Conservation (phyloP, 2,797 vertebrate species). For the Silurus aristotelis region DNA sequence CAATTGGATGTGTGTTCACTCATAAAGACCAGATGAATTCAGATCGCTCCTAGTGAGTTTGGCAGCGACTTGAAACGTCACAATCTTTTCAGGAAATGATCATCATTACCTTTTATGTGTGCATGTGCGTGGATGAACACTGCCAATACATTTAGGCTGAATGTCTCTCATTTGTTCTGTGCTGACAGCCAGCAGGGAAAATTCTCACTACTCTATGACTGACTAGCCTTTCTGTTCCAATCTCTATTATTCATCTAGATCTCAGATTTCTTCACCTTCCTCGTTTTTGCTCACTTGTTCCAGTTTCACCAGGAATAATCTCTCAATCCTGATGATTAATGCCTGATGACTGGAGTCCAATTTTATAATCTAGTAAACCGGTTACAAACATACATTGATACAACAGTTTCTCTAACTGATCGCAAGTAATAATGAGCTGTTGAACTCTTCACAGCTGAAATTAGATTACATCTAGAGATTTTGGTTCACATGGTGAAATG, state of each 20-base stretch:
- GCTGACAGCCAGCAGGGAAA: constrained; percentile 33
- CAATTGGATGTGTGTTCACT: constrained; percentile 42
- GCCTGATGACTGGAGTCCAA: constrained; percentile 31
- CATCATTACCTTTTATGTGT: constrained; percentile 49
- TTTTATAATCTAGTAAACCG: constrained; percentile 17
- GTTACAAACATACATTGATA: constrained; percentile 38
- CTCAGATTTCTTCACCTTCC: neutral
- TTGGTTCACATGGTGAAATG: neutral
- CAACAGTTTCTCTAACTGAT: constrained; percentile 23
- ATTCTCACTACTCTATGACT: constrained; percentile 24
- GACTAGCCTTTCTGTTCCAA: constrained; percentile 22
- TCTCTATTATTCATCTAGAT: constrained; percentile 17
- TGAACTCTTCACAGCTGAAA: constrained; percentile 5
- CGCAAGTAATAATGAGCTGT: constrained; percentile 3
- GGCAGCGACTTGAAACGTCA: constrained; percentile 52
- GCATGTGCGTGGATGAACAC: constrained; percentile 41
- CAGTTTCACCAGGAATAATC: constrained; percentile 19
- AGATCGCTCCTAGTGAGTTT: constrained; percentile 46
- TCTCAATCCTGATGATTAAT: neutral
- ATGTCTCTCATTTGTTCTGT: constrained; percentile 38
- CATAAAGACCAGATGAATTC: constrained; percentile 50
- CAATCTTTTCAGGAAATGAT: constrained; percentile 53
- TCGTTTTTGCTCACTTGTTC: neutral
- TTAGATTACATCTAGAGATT: constrained; percentile 17
- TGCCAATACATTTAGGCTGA: constrained; percentile 44